Evolutionary conservation across 2,888 invertebrate species (phyloP).

Genomic region (Carcina quercana): DNA sequence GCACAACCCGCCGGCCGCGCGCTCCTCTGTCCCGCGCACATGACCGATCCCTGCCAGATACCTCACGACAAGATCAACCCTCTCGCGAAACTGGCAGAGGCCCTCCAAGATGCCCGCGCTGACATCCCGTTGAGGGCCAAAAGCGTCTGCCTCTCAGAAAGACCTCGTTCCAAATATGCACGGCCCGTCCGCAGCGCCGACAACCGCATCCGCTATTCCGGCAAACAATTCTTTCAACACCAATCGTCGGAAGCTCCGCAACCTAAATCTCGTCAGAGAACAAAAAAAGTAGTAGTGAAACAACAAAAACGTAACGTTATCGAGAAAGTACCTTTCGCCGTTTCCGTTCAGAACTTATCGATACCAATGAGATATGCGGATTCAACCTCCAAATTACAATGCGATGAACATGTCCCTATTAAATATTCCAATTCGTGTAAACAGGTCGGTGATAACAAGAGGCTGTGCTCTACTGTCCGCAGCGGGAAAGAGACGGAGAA

Average conservation of each 20-base stretch:
- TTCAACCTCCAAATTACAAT: constrained; percentile 53
- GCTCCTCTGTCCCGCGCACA: constrained; percentile 24
- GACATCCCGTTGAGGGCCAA: constrained; percentile 49
- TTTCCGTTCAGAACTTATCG: constrained; percentile 55
- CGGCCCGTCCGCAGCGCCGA: constrained; percentile 52
- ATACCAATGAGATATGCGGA: constrained; percentile 64
- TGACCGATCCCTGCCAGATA: not conserved
- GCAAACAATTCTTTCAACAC: constrained; percentile 37
- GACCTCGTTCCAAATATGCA: constrained; percentile 51
- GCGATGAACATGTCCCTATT: too few species aligned
- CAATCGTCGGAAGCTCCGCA: constrained; percentile 20
- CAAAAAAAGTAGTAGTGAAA: constrained; percentile 39
- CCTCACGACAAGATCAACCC: not conserved
- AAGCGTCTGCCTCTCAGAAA: constrained; percentile 51
- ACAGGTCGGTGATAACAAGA: constrained; percentile 65
- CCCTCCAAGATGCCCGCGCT: constrained; percentile 27
- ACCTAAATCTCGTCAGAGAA: constrained; percentile 24
- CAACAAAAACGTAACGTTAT: constrained; percentile 44
- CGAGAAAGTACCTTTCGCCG: constrained; percentile 51
- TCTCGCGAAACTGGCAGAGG: constrained; percentile 34
- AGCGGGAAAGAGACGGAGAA: constrained; percentile 66
- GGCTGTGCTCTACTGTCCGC: constrained; percentile 52
- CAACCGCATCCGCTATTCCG: constrained; percentile 31
- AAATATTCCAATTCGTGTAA: constrained; percentile 54
- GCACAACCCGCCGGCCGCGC: constrained; percentile 32